phyloP scores from a whole-genome alignment of 2,113 vertebrate species.

The Epinephelus moara region DNA sequence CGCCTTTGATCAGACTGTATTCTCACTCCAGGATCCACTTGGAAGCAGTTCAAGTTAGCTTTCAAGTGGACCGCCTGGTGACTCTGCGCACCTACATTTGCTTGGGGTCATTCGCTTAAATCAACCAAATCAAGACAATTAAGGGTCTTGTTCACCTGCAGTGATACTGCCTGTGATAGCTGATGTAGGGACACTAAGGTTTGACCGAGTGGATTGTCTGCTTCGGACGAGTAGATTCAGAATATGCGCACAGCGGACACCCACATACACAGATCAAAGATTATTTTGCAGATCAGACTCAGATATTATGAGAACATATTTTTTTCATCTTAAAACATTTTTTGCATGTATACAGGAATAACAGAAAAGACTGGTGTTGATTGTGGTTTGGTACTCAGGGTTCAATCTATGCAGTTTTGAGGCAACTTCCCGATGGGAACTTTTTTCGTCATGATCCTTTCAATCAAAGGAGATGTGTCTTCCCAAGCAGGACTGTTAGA shows the following conservation, averaged over 20 bases:
- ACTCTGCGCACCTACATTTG: background rate
- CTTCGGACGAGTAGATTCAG: background rate
- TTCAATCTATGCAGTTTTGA: background rate
- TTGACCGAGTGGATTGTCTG: background rate
- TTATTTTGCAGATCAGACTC: background rate
- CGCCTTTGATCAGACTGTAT: slow-evolving; percentile 37
- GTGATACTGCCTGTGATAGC: background rate
- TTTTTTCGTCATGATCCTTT: background rate
- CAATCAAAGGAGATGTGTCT: slow-evolving; percentile 9
- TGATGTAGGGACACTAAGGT: background rate
- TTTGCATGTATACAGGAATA: too few species aligned
- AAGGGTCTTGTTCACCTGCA: background rate
- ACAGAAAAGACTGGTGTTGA: background rate
- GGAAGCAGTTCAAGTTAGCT: slow-evolving; percentile 16
- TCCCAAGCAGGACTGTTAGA: background rate
- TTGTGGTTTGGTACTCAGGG: background rate
- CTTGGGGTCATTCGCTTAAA: background rate
- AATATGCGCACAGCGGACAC: background rate
- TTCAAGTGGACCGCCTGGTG: slow-evolving; percentile 18
- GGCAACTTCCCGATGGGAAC: slow-evolving; percentile 1
- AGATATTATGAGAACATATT: background rate
- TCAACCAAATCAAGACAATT: background rate
- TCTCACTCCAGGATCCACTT: slow-evolving; percentile 5
- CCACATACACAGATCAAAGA: background rate
- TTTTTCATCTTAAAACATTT: background rate